Conservation (phyloP, 2,888 invertebrate species). For the Epiblema foenella region DNA sequence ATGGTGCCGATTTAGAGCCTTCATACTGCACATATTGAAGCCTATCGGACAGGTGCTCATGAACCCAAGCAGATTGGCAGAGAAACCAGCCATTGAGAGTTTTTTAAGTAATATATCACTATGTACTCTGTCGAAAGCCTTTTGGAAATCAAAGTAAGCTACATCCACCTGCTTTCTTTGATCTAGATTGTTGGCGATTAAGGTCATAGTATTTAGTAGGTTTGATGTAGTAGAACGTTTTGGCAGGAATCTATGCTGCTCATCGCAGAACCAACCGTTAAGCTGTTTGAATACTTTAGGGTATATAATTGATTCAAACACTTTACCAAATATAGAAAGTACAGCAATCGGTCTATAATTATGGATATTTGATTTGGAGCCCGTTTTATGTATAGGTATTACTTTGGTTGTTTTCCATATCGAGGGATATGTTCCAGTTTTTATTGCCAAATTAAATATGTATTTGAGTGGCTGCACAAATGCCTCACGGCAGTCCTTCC, state of each 20-base stretch:
- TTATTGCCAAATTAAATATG: constrained; percentile 1
- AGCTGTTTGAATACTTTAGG: constrained; percentile 1
- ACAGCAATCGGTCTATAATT: background rate
- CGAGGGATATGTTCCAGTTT: background rate
- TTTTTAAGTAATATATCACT: constrained; percentile 3
- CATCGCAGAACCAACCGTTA: too few species aligned
- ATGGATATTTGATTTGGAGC: background rate
- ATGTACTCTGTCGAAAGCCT: background rate
- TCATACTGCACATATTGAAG: background rate
- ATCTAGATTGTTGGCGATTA: constrained; percentile 1
- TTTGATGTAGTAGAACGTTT: background rate
- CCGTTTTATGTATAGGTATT: background rate
- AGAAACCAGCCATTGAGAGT: background rate
- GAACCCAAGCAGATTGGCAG: background rate
- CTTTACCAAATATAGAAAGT: background rate
- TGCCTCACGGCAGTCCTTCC: background rate
- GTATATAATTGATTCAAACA: background rate
- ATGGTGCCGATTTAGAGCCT: background rate
- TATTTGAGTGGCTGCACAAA: background rate
- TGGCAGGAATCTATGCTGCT: too few species aligned
- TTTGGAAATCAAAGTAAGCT: too few species aligned
- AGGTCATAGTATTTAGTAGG: background rate
- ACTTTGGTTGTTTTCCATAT: background rate
- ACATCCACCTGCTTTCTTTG: background rate
- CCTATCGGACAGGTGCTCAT: background rate